Conservation (phyloP, 1,140 invertebrate species). For the Adelges cooleyi region DNA sequence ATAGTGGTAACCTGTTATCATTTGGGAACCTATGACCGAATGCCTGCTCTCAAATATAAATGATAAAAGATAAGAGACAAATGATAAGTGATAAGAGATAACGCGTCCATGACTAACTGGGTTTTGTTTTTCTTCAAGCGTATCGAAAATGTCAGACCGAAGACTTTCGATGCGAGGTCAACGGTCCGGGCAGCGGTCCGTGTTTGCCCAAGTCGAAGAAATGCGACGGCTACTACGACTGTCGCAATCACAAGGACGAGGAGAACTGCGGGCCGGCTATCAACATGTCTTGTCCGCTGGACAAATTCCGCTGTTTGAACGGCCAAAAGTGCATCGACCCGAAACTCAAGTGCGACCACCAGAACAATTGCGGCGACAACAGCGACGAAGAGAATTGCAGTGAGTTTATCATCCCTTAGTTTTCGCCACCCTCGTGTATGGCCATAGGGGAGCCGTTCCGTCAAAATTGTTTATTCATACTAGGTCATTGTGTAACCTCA, state of each 20-base stretch:
- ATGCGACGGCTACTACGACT: constrained; percentile 82
- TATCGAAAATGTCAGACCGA: constrained; percentile 73
- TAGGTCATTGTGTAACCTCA: too few species aligned
- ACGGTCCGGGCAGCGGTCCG: constrained; percentile 38
- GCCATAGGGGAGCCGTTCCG: too few species aligned
- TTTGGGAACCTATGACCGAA: too few species aligned
- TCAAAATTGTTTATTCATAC: too few species aligned
- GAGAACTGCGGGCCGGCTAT: constrained; percentile 50
- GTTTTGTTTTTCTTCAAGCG: constrained; percentile 45
- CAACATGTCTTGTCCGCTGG: constrained; percentile 61
- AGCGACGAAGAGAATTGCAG: constrained; percentile 78
- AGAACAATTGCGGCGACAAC: constrained; percentile 78
- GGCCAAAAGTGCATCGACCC: constrained; percentile 73
- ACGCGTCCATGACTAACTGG: too few species aligned
- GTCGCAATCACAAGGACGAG: constrained; percentile 76
- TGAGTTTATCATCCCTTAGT: constrained; percentile 42
- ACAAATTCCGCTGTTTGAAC: constrained; percentile 79
- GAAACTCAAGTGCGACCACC: constrained; percentile 72
- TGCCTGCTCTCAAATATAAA: too few species aligned
- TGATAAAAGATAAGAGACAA: too few species aligned
- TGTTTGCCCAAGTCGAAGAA: constrained; percentile 76
- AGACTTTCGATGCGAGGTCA: constrained; percentile 54
- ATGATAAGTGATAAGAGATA: too few species aligned
- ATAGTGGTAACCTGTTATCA: too few species aligned
- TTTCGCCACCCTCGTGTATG: background rate